Evolutionary conservation across 2,797 vertebrate genomes (phyloP), one percentile per base, ranked within the genome.

Genomic region (Melanotaenia nigrans): DNA sequence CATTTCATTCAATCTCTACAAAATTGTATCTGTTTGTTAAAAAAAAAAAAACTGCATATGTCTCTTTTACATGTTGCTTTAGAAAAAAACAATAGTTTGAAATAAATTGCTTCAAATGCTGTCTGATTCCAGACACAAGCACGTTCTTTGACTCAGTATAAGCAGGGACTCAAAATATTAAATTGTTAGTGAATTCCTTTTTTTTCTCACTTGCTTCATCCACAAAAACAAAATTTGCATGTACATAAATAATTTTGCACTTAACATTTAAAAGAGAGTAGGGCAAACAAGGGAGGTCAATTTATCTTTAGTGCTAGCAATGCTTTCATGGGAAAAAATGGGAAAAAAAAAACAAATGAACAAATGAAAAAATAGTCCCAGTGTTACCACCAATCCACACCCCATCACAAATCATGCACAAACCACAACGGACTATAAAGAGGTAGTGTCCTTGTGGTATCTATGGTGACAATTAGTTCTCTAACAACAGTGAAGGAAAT

Each of bases 231-330:
- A 76, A 69, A 60, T 70, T 28, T 33, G 47, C 14, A 38, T 70
- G 57, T 67, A 55, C 42, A 83, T 68, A 70, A 77, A 84, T 74
- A 55, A 82, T 78, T 71, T 70, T 40, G 42, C 0, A 4, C 2
- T 53, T 69, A 36, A 36, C 62, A 53, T 77, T 77, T 55, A 73
- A 49, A 54, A 78, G 49, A 42, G 7, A 59, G n/a, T 61, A 56
- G 53, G n/a, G 32, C 51, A 69, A 69, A 59, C 57, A 32, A 28
- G 81, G 14, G 51, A 85, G 62, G 75, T 71, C 33, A 61, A 64
- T 79, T 79, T 14, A 78, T 76, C 74, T 78, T 32, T 68, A 56
- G 72, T 57, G 38, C 12, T 73, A 53, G 3, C 16, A 25, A 35
- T 60, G 40, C 60, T 75, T 76, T 77, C 56, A 75, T 65, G 24